Evolutionary conservation across 2,113 vertebrate genomes (phyloP).

Genomic region (Meleagris gallopavo): DNA sequence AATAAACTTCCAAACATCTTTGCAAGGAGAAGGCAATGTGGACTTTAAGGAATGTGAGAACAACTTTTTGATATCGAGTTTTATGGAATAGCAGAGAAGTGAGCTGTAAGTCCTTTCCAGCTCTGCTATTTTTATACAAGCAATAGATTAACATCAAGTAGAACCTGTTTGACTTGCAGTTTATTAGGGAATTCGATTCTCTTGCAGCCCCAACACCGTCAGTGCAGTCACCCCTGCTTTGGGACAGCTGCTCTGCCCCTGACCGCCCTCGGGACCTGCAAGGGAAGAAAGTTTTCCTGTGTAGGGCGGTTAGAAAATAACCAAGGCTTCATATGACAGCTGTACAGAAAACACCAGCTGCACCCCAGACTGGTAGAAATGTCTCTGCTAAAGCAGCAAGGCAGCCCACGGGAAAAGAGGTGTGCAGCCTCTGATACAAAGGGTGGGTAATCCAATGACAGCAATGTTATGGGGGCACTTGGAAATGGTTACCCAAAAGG

Average conservation of each 20-base stretch:
- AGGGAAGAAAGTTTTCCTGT: neutral
- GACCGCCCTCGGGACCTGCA: rapidly evolving
- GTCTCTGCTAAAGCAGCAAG: neutral
- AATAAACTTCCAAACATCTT: neutral
- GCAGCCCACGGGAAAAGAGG: neutral
- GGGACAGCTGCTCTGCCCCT: neutral
- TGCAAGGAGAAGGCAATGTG: neutral
- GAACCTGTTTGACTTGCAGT: neutral
- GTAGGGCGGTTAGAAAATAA: neutral
- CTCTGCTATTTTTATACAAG: neutral
- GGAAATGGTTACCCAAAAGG: neutral
- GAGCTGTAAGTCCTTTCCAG: conserved; percentile 1
- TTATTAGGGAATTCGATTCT: neutral
- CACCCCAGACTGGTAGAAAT: neutral
- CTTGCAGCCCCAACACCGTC: neutral
- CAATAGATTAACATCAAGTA: neutral
- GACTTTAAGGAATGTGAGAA: neutral
- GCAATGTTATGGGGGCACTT: neutral
- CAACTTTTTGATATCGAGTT: neutral
- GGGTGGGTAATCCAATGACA: neutral
- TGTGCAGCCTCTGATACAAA: neutral
- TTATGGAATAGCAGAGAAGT: neutral
- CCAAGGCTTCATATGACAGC: neutral
- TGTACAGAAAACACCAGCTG: neutral
- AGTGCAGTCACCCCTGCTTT: neutral